phyloP scores from a whole-genome alignment of 2,113 vertebrate species.

The Thalassoma bifasciatum region DNA sequence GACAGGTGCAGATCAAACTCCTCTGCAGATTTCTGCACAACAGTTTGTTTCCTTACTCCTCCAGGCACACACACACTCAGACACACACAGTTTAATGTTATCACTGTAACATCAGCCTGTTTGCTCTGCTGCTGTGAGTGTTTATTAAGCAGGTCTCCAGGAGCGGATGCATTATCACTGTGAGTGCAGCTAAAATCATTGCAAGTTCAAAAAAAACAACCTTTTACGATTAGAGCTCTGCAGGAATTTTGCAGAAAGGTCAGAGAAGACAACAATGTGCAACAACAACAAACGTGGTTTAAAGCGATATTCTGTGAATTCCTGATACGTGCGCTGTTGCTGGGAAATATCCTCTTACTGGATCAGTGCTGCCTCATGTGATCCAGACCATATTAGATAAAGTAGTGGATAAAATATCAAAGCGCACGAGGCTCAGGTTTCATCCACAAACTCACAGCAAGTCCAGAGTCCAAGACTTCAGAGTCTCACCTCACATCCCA shows the following conservation, averaged over 20 bases:
- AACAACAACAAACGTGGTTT: neutral
- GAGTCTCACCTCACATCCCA: conserved; percentile 16
- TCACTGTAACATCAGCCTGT: neutral
- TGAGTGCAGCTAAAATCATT: neutral
- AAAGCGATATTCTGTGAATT: too few species aligned
- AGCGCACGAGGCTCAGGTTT: conserved; percentile 28
- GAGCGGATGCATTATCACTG: neutral
- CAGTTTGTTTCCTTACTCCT: conserved; percentile 1
- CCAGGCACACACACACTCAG: neutral
- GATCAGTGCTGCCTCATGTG: neutral
- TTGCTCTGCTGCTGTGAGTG: neutral
- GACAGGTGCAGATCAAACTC: neutral
- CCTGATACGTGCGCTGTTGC: neutral
- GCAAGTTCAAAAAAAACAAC: conserved; percentile 16
- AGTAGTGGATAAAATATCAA: conserved; percentile 11
- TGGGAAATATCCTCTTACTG: neutral
- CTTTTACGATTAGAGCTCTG: neutral
- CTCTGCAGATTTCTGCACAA: neutral
- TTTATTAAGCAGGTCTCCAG: neutral
- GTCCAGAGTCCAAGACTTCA: conserved; percentile 6
- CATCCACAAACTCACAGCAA: conserved; percentile 52
- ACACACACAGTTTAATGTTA: neutral
- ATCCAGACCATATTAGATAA: neutral
- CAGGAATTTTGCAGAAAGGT: conserved; percentile 4
- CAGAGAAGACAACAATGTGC: neutral